A percentile compares a stretch with the other conserved stretches of the same genome.
phyloP scores from a whole-genome alignment of 2,113 vertebrate species.

The Smithornis capensis region DNA sequence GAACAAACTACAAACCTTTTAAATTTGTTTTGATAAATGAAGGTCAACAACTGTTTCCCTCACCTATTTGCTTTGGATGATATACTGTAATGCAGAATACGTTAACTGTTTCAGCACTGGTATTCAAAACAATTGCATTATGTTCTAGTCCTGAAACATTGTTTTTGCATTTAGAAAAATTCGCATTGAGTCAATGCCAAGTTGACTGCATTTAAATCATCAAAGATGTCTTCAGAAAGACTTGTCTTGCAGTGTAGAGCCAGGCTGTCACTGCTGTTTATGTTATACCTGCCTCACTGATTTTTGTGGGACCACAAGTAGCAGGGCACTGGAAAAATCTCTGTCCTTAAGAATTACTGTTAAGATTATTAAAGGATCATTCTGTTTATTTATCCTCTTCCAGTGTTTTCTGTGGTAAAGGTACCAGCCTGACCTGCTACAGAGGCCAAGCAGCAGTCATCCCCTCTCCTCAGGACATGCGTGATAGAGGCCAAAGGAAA shows the following conservation, averaged over 20 bases:
- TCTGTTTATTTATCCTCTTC: not conserved
- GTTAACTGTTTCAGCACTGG: not conserved
- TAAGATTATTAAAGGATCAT: not conserved
- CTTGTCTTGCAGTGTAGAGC: not conserved
- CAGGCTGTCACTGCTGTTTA: not conserved
- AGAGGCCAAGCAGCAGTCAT: not conserved
- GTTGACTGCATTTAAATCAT: not conserved
- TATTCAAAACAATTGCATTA: not conserved
- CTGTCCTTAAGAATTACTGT: not conserved
- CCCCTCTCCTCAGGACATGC: not conserved
- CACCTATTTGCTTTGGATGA: not conserved
- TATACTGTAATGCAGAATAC: not conserved
- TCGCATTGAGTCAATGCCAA: not conserved
- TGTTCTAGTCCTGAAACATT: not conserved
- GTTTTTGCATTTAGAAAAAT: not conserved
- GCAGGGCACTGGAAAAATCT: not conserved
- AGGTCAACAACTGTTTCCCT: not conserved
- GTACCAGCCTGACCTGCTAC: not conserved
- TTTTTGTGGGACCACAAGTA: not conserved
- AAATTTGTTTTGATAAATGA: not conserved
- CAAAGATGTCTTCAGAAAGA: not conserved
- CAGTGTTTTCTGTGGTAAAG: not conserved
- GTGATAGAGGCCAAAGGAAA: not conserved
- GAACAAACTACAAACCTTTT: not conserved
- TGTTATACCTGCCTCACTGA: not conserved